Conservation (phyloP, 2,888 invertebrate genomes). For the Agriopis leucophaearia region DNA sequence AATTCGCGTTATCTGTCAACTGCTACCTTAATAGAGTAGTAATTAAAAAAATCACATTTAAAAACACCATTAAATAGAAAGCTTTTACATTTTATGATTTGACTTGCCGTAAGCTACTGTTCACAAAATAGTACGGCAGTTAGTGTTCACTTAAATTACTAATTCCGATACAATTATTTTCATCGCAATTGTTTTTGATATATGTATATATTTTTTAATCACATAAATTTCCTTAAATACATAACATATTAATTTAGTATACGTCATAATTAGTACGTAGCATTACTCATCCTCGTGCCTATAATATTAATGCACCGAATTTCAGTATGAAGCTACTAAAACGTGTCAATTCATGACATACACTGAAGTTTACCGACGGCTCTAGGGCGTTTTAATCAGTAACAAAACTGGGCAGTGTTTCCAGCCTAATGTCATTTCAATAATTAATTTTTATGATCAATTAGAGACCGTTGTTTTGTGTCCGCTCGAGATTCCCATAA, state of each 20-base stretch:
- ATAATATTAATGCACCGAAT: no score
- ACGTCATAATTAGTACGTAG: no score
- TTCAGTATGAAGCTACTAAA: not conserved
- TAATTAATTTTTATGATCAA: constrained; percentile 55
- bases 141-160: constrained; percentile 11
- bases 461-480: constrained; percentile 49
- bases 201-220: not conserved
- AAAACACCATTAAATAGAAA: constrained; percentile 45
- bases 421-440: constrained; percentile 45
- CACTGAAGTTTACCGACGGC: not conserved
- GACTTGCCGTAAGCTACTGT: constrained; percentile 44
- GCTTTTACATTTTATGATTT: constrained; percentile 41
- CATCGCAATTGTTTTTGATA: not conserved
- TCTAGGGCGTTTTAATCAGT: not conserved
- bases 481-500: constrained; percentile 50
- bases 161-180: not conserved
- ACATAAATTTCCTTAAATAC: no score
- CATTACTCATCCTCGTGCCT: no score
- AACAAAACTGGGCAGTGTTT: not conserved
- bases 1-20: constrained; percentile 37
- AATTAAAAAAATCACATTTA: constrained; percentile 46
- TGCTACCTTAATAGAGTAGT: constrained; percentile 40
- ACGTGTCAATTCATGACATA: not conserved
- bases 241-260: no score
- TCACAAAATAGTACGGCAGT: constrained; percentile 23